phyloP scores from a whole-genome alignment of 1,140 invertebrate genomes.

The Drosophila nebulosa region DNA sequence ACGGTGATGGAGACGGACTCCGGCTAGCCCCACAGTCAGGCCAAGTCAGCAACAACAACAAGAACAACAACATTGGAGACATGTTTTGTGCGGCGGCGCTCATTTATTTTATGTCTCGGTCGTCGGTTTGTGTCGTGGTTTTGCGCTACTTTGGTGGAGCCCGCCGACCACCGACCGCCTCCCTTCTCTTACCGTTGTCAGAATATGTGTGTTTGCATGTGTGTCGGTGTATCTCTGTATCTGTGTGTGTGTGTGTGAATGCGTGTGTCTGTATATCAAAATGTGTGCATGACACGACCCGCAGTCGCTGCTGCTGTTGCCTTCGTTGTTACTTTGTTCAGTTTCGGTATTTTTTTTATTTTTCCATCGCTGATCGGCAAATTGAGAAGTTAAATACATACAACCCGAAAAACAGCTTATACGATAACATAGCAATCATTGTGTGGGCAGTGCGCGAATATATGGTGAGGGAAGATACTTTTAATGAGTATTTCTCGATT shows the following conservation, averaged over 20 bases:
- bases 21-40: slow-evolving; percentile 51
- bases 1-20: slow-evolving; percentile 21
- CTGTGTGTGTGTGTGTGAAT: not conserved
- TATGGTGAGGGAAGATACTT: not conserved
- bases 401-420: slow-evolving; percentile 12
- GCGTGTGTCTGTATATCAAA: slow-evolving; percentile 26
- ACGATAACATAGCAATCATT: not conserved
- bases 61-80: slow-evolving; percentile 63
- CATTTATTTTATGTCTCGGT: slow-evolving; percentile 75
- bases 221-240: slow-evolving; percentile 21
- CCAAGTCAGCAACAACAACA: slow-evolving; percentile 39
- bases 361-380: slow-evolving; percentile 22
- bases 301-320: slow-evolving; percentile 23
- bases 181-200: not conserved
- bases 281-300: slow-evolving; percentile 66
- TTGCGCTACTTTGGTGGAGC: slow-evolving; percentile 53
- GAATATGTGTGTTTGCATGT: not conserved
- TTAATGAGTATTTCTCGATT: not conserved
- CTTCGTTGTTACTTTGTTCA: slow-evolving; percentile 44
- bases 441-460: not conserved
- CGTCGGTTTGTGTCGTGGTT: slow-evolving; percentile 27
- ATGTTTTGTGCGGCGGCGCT: slow-evolving; percentile 71
- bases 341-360: slow-evolving; percentile 26
- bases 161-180: not conserved
- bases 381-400: slow-evolving; percentile 38